Conservation (phyloP, 2,888 invertebrate genomes). For the Micoletzkya japonica region DNA sequence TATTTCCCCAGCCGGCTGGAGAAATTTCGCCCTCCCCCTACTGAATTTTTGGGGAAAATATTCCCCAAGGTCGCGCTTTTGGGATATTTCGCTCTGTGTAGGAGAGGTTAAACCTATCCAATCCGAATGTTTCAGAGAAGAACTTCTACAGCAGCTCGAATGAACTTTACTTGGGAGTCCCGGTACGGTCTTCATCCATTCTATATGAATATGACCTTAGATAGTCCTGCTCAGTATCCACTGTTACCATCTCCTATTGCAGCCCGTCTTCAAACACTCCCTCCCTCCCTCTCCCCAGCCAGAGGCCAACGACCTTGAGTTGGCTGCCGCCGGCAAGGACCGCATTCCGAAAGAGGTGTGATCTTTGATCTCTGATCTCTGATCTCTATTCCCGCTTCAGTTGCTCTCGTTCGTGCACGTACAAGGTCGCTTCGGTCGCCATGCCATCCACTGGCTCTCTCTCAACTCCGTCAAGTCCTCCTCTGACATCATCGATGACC, state of each 20-base stretch:
- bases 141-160: no score
- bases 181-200: not conserved
- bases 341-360: not conserved
- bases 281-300: not conserved
- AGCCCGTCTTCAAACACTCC: not conserved
- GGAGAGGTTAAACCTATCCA: no score
- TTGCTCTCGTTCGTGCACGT: not conserved
- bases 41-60: no score
- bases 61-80: no score
- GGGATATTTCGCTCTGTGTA: no score
- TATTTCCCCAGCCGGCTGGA: no score
- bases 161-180: not conserved
- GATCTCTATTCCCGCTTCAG: not conserved
- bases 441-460: not conserved
- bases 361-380: not conserved
- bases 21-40: no score
- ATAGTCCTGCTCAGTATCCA: not conserved
- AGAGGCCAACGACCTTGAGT: not conserved
- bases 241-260: not conserved
- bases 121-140: no score
- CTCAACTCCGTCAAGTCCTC: not conserved
- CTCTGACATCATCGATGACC: not conserved
- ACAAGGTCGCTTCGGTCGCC: not conserved
- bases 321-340: not conserved
- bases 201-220: not conserved